Evolutionary conservation across 2,797 vertebrate genomes (phyloP).

Genomic region (Ctenochaetus hawaiiensis): DNA sequence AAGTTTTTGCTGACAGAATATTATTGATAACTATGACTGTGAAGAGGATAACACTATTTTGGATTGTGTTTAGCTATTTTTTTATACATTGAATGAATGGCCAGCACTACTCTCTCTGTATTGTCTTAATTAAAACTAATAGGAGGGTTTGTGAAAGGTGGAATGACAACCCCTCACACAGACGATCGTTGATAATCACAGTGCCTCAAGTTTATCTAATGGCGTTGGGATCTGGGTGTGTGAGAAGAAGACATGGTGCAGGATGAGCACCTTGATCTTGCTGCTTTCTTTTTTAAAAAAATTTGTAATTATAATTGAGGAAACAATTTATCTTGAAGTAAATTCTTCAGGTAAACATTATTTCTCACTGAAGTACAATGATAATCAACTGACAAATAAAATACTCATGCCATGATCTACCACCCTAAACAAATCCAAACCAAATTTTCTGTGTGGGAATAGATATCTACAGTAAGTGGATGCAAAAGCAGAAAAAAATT

Average conservation of each 20-base stretch:
- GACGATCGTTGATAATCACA: conserved; percentile 69
- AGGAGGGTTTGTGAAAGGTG: conserved; percentile 43
- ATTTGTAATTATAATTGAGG: conserved; percentile 39
- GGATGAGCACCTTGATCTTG: conserved; percentile 63
- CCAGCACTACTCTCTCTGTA: conserved; percentile 70
- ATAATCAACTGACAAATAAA: conserved; percentile 23
- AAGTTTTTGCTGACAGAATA: conserved; percentile 65
- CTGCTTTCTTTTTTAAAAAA: conserved; percentile 68
- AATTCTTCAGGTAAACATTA: conserved; percentile 44
- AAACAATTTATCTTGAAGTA: conserved; percentile 23
- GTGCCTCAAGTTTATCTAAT: conserved; percentile 82
- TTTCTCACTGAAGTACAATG: conserved; percentile 18
- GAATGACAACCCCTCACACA: conserved; percentile 43
- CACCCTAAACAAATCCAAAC: conserved; percentile 44
- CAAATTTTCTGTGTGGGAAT: conserved; percentile 2
- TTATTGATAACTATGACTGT: conserved; percentile 61
- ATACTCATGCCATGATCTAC: conserved; percentile 33
- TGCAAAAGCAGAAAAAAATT: not conserved
- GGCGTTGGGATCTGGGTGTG: conserved; percentile 56
- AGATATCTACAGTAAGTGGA: not conserved
- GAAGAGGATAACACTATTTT: conserved; percentile 82
- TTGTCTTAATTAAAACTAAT: conserved; percentile 71
- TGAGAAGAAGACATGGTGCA: conserved; percentile 52
- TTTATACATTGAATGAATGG: conserved; percentile 73
- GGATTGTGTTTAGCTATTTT: conserved; percentile 75